Evolutionary conservation across 2,888 invertebrate genomes (phyloP).

Genomic region (Andrena praecox): DNA sequence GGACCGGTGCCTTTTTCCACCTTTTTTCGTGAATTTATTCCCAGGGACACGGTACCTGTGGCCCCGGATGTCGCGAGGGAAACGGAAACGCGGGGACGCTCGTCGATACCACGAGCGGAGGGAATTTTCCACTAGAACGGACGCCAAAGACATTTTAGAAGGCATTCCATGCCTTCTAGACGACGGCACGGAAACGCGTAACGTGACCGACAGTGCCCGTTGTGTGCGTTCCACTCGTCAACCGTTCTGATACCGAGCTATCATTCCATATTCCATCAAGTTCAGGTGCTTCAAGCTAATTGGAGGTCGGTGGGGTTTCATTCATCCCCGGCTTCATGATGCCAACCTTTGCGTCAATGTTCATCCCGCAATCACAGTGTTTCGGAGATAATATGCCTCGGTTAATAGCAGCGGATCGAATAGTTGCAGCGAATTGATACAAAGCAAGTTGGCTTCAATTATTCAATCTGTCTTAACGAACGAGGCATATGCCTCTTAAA

Average conservation of each 20-base stretch:
- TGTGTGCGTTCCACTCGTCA: slow-evolving; percentile 12
- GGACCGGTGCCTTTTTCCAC: slow-evolving; percentile 17
- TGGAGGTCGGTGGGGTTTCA: background rate
- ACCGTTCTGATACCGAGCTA: background rate
- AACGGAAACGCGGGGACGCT: slow-evolving; percentile 44
- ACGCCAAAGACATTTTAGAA: slow-evolving; percentile 59
- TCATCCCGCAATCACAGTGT: too few species aligned
- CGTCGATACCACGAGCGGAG: slow-evolving; percentile 55
- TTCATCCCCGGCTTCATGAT: background rate
- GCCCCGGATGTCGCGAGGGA: slow-evolving; percentile 37
- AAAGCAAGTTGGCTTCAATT: too few species aligned
- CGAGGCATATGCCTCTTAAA: too few species aligned
- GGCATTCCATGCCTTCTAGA: slow-evolving; percentile 56
- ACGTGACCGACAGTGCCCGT: slow-evolving; percentile 63
- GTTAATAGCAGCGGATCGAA: too few species aligned
- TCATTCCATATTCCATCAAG: background rate
- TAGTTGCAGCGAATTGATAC: too few species aligned
- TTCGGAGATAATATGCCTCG: too few species aligned
- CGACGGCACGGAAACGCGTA: slow-evolving; percentile 24
- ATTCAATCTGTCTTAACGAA: too few species aligned
- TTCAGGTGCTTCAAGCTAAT: background rate
- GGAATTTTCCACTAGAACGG: slow-evolving; percentile 64
- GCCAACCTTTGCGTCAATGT: too few species aligned
- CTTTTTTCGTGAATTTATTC: slow-evolving; percentile 60
- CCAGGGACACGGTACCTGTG: slow-evolving; percentile 52